Percentiles rank a stretch among this genome's conserved stretches.
These are phyloP conservation scores for Choloepus didactylus DNA, from an alignment of 2,797 vertebrate genomes.

Conservation along the genomic window DNA sequence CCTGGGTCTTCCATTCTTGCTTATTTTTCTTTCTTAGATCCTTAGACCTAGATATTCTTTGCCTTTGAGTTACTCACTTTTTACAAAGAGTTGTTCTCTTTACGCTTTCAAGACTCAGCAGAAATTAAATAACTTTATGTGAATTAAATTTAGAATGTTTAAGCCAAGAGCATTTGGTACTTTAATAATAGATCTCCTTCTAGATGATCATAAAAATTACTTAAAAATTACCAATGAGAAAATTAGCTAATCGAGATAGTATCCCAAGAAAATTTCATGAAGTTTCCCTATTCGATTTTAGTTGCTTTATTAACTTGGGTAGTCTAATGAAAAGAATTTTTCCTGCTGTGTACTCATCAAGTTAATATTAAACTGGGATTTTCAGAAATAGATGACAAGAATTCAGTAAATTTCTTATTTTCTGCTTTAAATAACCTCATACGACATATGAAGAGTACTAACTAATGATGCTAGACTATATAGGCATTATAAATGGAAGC, in stretches of 20 bases:
- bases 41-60: not conserved
- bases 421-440: not conserved
- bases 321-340: slow-evolving; percentile 47
- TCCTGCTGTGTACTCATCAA: not conserved
- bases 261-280: slow-evolving; percentile 27
- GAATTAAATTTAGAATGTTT: slow-evolving; percentile 31
- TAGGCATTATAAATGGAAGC: not conserved
- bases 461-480: not conserved
- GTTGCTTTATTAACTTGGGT: slow-evolving; percentile 39
- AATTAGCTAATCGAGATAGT: slow-evolving; percentile 2
- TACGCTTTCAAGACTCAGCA: not conserved
- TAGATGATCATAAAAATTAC: slow-evolving; percentile 35
- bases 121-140: not conserved
- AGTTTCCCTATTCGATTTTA: slow-evolving; percentile 47
- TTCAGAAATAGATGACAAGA: slow-evolving; percentile 51
- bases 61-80: not conserved
- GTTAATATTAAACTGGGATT: slow-evolving; percentile 16
- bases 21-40: not conserved
- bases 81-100: not conserved
- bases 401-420: slow-evolving; percentile 26
- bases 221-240: slow-evolving; percentile 39
- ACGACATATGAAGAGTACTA: slow-evolving; percentile 4
- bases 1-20: not conserved
- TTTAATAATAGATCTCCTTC: slow-evolving; percentile 17
- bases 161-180: slow-evolving; percentile 3